These are phyloP conservation scores for Baryphthengus martii DNA, from an alignment of 2,113 vertebrate genomes.

Conservation along the genomic window DNA sequence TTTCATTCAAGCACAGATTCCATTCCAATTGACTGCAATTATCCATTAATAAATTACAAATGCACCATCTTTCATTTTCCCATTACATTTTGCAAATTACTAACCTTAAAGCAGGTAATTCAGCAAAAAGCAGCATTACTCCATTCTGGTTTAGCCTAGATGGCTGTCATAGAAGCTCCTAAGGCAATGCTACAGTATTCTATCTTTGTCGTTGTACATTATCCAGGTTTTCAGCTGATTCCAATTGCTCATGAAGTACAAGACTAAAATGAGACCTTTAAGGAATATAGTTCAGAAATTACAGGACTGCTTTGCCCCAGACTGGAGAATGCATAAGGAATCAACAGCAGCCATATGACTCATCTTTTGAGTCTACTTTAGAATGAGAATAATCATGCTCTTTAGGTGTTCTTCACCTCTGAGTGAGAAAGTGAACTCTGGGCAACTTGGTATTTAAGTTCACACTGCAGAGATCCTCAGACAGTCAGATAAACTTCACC, in stretches of 20 bases:
- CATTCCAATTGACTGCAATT: neutral
- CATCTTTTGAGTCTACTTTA: neutral
- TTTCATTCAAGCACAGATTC: neutral
- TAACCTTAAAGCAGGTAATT: neutral
- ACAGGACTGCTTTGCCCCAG: neutral
- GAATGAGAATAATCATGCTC: neutral
- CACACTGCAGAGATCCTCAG: neutral
- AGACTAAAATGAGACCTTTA: neutral
- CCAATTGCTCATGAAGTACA: neutral
- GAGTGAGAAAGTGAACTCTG: neutral
- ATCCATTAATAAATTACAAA: neutral
- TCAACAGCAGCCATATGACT: neutral
- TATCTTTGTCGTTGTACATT: too few species aligned
- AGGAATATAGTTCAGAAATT: neutral
- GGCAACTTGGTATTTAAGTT: neutral
- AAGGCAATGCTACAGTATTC: neutral
- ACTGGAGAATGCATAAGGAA: neutral
- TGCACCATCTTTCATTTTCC: neutral
- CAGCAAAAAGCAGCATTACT: neutral
- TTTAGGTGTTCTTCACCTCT: neutral
- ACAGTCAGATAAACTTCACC: neutral
- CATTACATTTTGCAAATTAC: neutral
- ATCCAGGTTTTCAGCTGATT: too few species aligned
- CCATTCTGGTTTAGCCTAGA: neutral
- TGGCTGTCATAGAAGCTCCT: neutral